These are phyloP conservation scores for Caenorhabditis doughertyi DNA, from an alignment of 2,888 invertebrate genomes.

Conservation along the genomic window DNA sequence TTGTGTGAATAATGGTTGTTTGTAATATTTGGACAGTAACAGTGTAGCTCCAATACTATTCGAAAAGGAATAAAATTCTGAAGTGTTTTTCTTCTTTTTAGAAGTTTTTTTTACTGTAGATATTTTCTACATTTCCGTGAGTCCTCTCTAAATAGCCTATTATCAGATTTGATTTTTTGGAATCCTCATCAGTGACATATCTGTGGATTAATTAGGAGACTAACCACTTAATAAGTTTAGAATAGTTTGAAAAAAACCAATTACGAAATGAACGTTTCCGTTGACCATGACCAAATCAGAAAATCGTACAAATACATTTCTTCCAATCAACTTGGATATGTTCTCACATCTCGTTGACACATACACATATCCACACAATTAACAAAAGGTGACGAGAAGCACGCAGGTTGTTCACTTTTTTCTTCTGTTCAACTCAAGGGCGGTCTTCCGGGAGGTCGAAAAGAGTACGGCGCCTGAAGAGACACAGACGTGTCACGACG, in stretches of 20 bases:
- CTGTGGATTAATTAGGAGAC: too few relatives aligned
- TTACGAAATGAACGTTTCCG: background rate
- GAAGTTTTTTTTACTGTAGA: too few relatives aligned
- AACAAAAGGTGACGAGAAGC: conserved; percentile 63
- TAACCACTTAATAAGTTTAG: too few relatives aligned
- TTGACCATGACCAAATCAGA: conserved; percentile 11
- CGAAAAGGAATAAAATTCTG: too few relatives aligned
- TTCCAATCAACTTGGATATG: conserved; percentile 34
- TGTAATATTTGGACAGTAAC: too few relatives aligned
- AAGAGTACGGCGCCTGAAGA: conserved; percentile 39
- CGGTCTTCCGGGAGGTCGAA: conserved; percentile 52
- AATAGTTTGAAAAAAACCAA: background rate
- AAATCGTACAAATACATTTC: conserved; percentile 1
- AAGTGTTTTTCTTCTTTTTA: too few relatives aligned
- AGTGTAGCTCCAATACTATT: too few relatives aligned
- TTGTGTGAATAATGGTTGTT: too few relatives aligned
- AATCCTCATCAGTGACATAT: too few relatives aligned
- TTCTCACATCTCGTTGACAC: conserved; percentile 47
- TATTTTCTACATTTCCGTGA: too few relatives aligned
- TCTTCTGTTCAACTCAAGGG: conserved; percentile 49
- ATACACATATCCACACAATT: conserved; percentile 49
- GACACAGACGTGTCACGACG: conserved; percentile 56
- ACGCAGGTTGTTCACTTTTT: conserved; percentile 21
- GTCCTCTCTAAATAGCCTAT: too few relatives aligned
- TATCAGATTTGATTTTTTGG: too few relatives aligned